Base-by-base conservation (phyloP, 2,888 invertebrate genomes). In the Lepidochitona cinerea region DNA sequence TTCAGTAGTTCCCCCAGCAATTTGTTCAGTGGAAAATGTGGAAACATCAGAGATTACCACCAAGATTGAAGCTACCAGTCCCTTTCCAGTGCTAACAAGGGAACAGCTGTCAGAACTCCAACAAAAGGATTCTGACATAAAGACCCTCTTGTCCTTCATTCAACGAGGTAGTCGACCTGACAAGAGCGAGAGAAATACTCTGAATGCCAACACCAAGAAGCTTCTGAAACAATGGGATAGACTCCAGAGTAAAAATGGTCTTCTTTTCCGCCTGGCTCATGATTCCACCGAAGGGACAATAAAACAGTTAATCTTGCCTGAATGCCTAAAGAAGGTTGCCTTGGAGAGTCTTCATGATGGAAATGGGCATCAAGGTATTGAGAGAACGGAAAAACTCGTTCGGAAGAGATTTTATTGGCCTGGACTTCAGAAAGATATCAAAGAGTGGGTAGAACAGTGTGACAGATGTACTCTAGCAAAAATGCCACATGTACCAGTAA, bases 361-460 rank as follows among this genome's bases (percentile, higher is more conserved):
- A 41, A 35, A 49, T n/a, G 75, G 77, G 41, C 79, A 79, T 64
- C 79, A 75, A 32, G 71, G 71, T 7, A 68, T 64, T 33, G 75
- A 75, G 26, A 32, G 75, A 18, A 75, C 71, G 29, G 36, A 23
- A 1, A 65, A 36, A 32, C 32, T 64, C 29, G 36, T 68, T 32
- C 65, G 35, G 6, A 37, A 37, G 4, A 37, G 75, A 66, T 72
- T 69, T 36, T 75, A 70, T 36, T 75, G 72, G 72, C 68, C 75
- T 65, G 72, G 75, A 32, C 72, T 75, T 59, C 68, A 41, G 35
- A 18, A 26, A 6, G 66, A 69, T 37, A 54, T 75, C 18, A 64
- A 66, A 14, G 49, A 66, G 14, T 75, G 49, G 37, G 59, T 68
- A 18, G 71, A 75, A 33, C 2, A 26, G n/a, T 75, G 75, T 29